Percentiles rank a stretch among this genome's conserved stretches.
Conservation (phyloP, 2,888 invertebrate genomes). For the Pristionchus maxplancki region DNA sequence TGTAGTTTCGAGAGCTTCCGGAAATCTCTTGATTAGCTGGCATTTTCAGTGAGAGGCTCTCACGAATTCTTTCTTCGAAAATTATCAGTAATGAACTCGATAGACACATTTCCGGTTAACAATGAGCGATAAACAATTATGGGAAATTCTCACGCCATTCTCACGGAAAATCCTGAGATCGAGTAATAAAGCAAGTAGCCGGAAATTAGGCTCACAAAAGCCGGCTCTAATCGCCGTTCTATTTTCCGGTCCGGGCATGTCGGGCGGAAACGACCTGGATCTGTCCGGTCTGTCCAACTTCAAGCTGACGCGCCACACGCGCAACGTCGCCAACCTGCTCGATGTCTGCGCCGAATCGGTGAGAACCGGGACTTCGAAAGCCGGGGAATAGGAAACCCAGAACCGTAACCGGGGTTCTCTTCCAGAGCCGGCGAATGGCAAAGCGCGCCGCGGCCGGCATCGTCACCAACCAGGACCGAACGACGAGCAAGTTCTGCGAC, state of each 20-base stretch:
- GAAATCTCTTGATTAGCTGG: neutral
- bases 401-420: neutral
- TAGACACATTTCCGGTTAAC: neutral
- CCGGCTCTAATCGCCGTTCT: neutral
- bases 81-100: neutral
- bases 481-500: constrained; percentile 48
- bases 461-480: constrained; percentile 48
- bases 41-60: neutral
- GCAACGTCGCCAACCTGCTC: constrained; percentile 44
- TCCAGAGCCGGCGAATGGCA: constrained; percentile 47
- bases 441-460: constrained; percentile 41
- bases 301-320: constrained; percentile 44
- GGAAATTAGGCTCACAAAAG: neutral
- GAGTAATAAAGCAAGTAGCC: neutral
- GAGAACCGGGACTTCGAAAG: neutral
- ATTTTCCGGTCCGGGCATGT: constrained; percentile 47
- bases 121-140: neutral
- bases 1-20: neutral
- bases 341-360: constrained; percentile 50
- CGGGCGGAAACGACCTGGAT: constrained; percentile 37
- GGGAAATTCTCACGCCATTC: neutral
- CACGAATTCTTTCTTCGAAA: neutral
- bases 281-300: constrained; percentile 38
- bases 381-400: neutral
- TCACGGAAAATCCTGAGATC: neutral